Conservation (phyloP, 2,888 invertebrate species). For the Teleogryllus oceanicus region DNA sequence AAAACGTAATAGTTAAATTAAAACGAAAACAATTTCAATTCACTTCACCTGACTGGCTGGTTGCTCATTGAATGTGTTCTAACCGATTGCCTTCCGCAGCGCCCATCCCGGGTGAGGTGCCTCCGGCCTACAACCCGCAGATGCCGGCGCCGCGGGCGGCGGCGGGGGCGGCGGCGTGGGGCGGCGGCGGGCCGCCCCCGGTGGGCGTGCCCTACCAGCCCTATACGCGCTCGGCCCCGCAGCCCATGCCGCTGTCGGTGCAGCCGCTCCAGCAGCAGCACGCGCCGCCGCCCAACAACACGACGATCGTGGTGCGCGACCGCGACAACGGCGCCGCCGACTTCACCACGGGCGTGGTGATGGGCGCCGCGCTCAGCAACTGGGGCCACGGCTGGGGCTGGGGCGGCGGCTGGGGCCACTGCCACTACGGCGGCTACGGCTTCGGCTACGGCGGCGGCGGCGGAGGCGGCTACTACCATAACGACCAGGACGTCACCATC, state of each 20-base stretch:
- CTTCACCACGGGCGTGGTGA: slow-evolving; percentile 60
- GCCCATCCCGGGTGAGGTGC: slow-evolving; percentile 37
- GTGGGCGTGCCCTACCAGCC: slow-evolving; percentile 31
- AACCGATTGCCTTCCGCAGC: slow-evolving; percentile 28
- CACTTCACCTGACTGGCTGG: background rate
- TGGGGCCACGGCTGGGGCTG: slow-evolving; percentile 76
- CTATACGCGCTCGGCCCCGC: slow-evolving; percentile 26
- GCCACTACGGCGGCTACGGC: slow-evolving; percentile 35
- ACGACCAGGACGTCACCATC: slow-evolving; percentile 36
- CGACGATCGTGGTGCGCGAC: slow-evolving; percentile 37
- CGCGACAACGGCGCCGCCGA: slow-evolving; percentile 35
- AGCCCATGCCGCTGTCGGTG: slow-evolving; percentile 28
- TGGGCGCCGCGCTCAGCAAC: slow-evolving; percentile 60
- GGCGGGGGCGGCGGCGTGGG: slow-evolving; percentile 30
- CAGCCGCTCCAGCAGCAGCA: slow-evolving; percentile 26
- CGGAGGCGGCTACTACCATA: slow-evolving; percentile 31
- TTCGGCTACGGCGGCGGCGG: slow-evolving; percentile 31
- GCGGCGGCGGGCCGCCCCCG: slow-evolving; percentile 33
- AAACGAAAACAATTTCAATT: too few species aligned
- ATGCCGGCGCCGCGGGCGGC: slow-evolving; percentile 25
- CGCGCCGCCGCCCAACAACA: slow-evolving; percentile 32
- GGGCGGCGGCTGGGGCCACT: slow-evolving; percentile 35
- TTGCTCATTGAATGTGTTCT: background rate
- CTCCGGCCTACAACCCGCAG: slow-evolving; percentile 31
- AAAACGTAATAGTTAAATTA: too few species aligned